These are phyloP conservation scores for Oreochromis mossambicus DNA, from an alignment of 2,797 vertebrate species.

Conservation along the genomic window DNA sequence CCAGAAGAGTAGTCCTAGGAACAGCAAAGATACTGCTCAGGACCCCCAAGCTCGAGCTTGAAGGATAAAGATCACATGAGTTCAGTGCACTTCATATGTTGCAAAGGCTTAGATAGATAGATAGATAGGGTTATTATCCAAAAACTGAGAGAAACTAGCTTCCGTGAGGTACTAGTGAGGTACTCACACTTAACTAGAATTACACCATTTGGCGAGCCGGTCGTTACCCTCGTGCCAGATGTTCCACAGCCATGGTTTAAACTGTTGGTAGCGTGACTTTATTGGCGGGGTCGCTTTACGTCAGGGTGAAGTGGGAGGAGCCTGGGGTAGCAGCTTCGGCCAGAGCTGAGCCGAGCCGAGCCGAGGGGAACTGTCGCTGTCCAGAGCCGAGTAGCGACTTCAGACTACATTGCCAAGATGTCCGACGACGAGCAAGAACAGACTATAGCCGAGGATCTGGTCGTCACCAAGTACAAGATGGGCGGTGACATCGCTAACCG, in stretches of 20 bases:
- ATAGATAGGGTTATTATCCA: not conserved
- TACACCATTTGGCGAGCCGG: not conserved
- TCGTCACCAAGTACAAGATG: conserved; percentile 93
- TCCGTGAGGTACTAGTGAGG: not conserved
- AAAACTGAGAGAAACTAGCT: not conserved
- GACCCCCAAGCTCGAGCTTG: no score
- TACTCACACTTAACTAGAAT: no score
- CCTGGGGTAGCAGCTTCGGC: not conserved
- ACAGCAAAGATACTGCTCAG: no score
- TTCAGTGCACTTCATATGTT: no score
- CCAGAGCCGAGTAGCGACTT: not conserved
- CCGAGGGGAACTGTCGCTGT: not conserved
- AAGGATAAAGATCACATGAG: no score
- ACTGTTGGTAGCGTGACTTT: not conserved
- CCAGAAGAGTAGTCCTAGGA: no score
- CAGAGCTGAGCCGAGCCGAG: not conserved
- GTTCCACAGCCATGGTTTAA: not conserved
- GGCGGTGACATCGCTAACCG: conserved; percentile 88
- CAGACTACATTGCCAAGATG: conserved; percentile 74
- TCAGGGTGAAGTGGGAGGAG: conserved; percentile 21
- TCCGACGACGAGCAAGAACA: conserved; percentile 89
- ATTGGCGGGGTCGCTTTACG: conserved; percentile 26
- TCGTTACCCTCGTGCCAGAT: not conserved
- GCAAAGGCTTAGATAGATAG: no score
- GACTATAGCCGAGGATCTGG: conserved; percentile 87